A percentile compares a stretch with the other conserved stretches of the same genome.
Evolutionary conservation across 2,888 invertebrate species (phyloP).

Genomic region (Hedychridium roseum): DNA sequence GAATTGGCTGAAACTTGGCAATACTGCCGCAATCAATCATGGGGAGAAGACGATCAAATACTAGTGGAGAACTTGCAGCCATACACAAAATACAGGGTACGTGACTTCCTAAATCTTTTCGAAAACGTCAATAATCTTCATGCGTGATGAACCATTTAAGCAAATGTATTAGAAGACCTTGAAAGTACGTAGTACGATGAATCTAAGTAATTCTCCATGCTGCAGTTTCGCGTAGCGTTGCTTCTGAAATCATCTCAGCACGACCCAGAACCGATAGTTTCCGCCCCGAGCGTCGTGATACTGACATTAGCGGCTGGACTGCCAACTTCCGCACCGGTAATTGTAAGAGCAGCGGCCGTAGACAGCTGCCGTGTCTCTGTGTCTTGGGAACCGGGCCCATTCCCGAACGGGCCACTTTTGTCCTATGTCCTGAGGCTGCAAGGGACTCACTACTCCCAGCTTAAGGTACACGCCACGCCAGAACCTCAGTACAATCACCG

Average conservation of each 20-base stretch:
- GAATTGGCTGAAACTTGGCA: conserved; percentile 80
- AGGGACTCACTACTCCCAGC: conserved; percentile 68
- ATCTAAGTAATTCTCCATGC: too few species aligned
- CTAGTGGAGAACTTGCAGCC: conserved; percentile 82
- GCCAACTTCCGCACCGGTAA: conserved; percentile 79
- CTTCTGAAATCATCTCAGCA: conserved; percentile 73
- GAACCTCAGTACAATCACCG: conserved; percentile 40
- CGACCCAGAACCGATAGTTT: conserved; percentile 74
- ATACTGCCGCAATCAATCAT: conserved; percentile 79
- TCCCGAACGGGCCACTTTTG: conserved; percentile 86
- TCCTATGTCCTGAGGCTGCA: conserved; percentile 82
- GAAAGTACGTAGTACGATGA: too few species aligned
- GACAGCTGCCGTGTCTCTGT: conserved; percentile 86
- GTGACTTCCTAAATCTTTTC: too few species aligned
- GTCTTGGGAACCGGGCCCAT: conserved; percentile 87
- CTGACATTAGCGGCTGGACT: conserved; percentile 77
- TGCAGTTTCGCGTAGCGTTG: conserved; percentile 88
- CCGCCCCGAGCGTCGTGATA: conserved; percentile 79
- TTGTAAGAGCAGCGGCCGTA: conserved; percentile 79
- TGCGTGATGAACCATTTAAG: too few species aligned
- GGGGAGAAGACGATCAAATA: conserved; percentile 73
- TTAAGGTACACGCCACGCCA: conserved; percentile 70
- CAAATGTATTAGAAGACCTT: too few species aligned
- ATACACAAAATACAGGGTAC: conserved; percentile 88
- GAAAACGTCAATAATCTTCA: too few species aligned